Percentiles rank a stretch among this genome's conserved stretches.
Conservation (phyloP, 1,140 invertebrate genomes). For the Uloborus diversus region DNA sequence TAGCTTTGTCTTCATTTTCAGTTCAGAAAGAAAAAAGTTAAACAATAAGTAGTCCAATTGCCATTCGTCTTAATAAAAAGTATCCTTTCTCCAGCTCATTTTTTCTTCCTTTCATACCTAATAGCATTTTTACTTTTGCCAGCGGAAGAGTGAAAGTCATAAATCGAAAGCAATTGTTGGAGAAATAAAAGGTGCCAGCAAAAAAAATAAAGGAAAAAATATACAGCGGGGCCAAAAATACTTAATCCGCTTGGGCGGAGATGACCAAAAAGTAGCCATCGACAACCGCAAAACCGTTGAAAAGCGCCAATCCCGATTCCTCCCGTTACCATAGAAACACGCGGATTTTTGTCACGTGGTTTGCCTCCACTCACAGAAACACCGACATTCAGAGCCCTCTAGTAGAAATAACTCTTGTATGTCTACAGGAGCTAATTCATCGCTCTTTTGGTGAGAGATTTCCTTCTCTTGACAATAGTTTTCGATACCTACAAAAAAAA, state of each 20-base stretch:
- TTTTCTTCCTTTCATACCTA: too few relatives aligned
- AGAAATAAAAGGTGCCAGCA: not conserved
- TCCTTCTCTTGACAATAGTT: too few relatives aligned
- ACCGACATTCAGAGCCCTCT: slow-evolving; percentile 42
- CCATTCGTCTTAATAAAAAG: too few relatives aligned
- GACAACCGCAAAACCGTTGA: slow-evolving; percentile 45
- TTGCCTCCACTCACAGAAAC: slow-evolving; percentile 1
- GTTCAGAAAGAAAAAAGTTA: too few relatives aligned
- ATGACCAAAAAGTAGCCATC: slow-evolving; percentile 51
- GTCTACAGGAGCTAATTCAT: not conserved
- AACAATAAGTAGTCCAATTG: too few relatives aligned
- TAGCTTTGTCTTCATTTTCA: too few relatives aligned
- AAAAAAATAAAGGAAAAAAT: slow-evolving; percentile 1
- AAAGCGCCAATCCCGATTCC: slow-evolving; percentile 35
- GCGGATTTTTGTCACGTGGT: slow-evolving; percentile 48
- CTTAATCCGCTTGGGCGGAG: slow-evolving; percentile 29
- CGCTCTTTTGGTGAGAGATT: not conserved
- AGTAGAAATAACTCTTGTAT: slow-evolving; percentile 26
- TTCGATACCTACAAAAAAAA: too few relatives aligned
- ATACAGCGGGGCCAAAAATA: not conserved
- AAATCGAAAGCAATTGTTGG: not conserved
- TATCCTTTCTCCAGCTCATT: too few relatives aligned
- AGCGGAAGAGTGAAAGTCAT: too few relatives aligned
- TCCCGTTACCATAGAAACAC: slow-evolving; percentile 29
- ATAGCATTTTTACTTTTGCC: too few relatives aligned